phyloP scores from a whole-genome alignment of 2,888 invertebrate species.

The Amiota mariae region DNA sequence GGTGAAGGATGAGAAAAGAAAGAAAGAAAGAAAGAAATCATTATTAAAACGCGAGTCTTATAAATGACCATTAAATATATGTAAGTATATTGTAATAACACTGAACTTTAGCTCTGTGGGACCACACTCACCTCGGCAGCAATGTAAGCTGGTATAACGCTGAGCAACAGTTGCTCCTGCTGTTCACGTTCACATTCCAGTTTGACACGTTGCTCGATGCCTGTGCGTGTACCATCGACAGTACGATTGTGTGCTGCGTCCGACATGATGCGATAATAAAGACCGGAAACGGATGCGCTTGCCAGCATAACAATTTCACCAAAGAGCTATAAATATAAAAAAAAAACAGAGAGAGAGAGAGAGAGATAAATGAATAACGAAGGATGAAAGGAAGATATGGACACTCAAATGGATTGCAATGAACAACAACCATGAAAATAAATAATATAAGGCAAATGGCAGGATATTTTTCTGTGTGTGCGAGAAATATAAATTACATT shows the following conservation, averaged over 20 bases:
- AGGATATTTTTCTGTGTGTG: constrained; percentile 9
- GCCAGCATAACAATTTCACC: constrained; percentile 85
- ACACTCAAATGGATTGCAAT: constrained; percentile 13
- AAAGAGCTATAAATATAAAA: constrained; percentile 79
- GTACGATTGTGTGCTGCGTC: constrained; percentile 90
- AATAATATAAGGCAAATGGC: constrained; percentile 40
- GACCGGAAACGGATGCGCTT: constrained; percentile 86
- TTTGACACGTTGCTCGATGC: constrained; percentile 92
- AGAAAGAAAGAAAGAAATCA: constrained; percentile 11
- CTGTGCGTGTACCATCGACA: constrained; percentile 91
- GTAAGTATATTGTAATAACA: too few species aligned
- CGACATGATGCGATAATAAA: constrained; percentile 91
- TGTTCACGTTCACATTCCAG: constrained; percentile 94
- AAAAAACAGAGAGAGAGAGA: background rate
- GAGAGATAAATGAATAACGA: background rate
- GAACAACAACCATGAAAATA: constrained; percentile 27
- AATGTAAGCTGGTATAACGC: constrained; percentile 95
- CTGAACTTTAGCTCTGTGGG: background rate
- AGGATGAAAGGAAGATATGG: constrained; percentile 39
- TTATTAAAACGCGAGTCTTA: background rate
- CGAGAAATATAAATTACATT: background rate
- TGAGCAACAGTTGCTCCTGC: constrained; percentile 91
- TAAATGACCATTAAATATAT: background rate
- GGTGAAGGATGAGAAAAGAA: background rate
- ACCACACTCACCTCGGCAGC: constrained; percentile 86